These are phyloP conservation scores for Silurus meridionalis DNA, from an alignment of 2,113 vertebrate species.

Conservation along the genomic window DNA sequence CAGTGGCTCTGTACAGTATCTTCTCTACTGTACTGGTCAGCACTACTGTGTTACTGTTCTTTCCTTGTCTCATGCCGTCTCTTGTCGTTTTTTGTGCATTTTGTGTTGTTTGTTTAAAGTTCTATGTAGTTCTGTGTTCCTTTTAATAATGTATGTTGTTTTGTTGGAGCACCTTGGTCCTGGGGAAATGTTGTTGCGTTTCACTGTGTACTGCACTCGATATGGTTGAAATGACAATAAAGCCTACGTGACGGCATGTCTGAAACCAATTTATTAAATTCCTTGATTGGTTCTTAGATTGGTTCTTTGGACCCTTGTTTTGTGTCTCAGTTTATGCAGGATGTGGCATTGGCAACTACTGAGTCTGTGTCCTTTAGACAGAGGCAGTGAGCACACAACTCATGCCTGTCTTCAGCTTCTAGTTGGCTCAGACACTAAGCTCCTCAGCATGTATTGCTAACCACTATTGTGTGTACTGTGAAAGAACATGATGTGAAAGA, in stretches of 20 bases:
- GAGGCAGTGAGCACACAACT: neutral
- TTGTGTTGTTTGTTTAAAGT: too few species aligned
- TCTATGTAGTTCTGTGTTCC: too few species aligned
- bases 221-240: too few species aligned
- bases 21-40: too few species aligned
- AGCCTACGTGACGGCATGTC: neutral
- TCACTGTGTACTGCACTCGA: too few species aligned
- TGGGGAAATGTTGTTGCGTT: too few species aligned
- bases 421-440: neutral
- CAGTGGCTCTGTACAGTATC: too few species aligned
- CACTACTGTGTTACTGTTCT: too few species aligned
- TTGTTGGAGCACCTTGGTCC: too few species aligned
- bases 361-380: neutral
- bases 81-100: too few species aligned
- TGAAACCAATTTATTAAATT: conserved; percentile 1
- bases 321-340: neutral
- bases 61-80: too few species aligned
- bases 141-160: too few species aligned
- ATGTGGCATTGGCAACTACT: neutral
- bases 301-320: neutral
- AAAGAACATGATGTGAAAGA: neutral
- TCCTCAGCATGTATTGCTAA: neutral
- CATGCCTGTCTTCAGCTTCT: neutral
- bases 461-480: neutral
- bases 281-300: neutral